Conservation (phyloP, 2,888 invertebrate genomes). For the Gymnocheta viridis region DNA sequence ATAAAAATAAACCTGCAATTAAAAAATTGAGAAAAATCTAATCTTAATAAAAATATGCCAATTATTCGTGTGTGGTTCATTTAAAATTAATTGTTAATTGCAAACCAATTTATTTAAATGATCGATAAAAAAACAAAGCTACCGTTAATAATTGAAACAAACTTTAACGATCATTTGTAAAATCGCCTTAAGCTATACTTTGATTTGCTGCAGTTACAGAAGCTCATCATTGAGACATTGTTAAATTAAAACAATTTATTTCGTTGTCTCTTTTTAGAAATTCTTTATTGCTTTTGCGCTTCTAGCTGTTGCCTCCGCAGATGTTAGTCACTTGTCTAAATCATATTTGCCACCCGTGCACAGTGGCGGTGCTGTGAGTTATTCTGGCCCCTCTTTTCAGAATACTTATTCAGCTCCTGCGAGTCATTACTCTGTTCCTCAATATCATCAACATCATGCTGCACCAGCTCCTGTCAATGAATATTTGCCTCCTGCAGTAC, state of each 20-base stretch:
- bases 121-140: not conserved
- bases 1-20: not conserved
- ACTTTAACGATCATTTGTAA: not conserved
- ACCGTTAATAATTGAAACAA: not conserved
- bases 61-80: conserved; percentile 4
- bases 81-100: conserved; percentile 12
- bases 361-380: conserved; percentile 72
- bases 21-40: conserved; percentile 17
- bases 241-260: not conserved
- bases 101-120: not conserved
- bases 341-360: conserved; percentile 76
- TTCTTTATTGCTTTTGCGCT: conserved; percentile 77
- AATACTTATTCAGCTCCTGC: conserved; percentile 42
- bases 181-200: conserved; percentile 42
- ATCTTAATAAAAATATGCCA: too few relatives aligned
- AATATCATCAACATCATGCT: conserved; percentile 62
- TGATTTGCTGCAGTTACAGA: not conserved
- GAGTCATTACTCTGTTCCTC: conserved; percentile 55
- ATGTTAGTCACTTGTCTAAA: conserved; percentile 79
- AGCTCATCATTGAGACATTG: not conserved
- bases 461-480: conserved; percentile 72
- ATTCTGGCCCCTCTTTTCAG: conserved; percentile 72
- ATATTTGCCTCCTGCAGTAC: conserved; percentile 74
- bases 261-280: conserved; percentile 76
- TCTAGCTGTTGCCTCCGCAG: conserved; percentile 78